These are phyloP conservation scores for Rhinichthys osculus DNA, from an alignment of 2,797 vertebrate genomes.

Conservation along the genomic window DNA sequence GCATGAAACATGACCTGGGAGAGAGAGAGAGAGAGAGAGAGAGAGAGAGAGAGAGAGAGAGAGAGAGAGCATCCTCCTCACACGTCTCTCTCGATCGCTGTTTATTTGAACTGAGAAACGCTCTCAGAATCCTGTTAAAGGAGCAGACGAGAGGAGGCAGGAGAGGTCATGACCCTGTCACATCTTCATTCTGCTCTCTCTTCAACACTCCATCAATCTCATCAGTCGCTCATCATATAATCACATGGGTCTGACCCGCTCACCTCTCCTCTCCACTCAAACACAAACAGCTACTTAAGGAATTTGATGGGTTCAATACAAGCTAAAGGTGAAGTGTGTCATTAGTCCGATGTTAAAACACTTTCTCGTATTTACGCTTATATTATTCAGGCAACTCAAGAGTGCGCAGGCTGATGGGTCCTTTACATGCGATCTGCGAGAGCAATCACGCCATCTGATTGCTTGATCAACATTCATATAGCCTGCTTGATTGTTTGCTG, in stretches of 20 bases:
- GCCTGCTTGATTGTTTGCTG: too few relatives aligned
- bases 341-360: not conserved
- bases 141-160: conserved; percentile 9
- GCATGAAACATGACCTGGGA: conserved; percentile 29
- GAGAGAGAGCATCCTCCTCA: conserved; percentile 15
- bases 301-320: not conserved
- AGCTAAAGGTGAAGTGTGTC: conserved; percentile 4
- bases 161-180: conserved; percentile 46
- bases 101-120: conserved; percentile 58
- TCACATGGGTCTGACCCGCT: conserved; percentile 10
- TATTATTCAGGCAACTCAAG: too few relatives aligned
- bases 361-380: not conserved
- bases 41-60: too few relatives aligned
- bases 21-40: not conserved
- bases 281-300: conserved; percentile 38
- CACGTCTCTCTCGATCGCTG: conserved; percentile 37
- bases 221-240: conserved; percentile 23
- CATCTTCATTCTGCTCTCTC: conserved; percentile 38
- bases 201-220: conserved; percentile 33
- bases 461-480: not conserved
- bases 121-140: conserved; percentile 56
- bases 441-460: too few relatives aligned
- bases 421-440: too few relatives aligned
- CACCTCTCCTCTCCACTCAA: conserved; percentile 13
- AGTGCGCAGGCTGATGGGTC: too few relatives aligned